Evolutionary conservation across 1,140 invertebrate species (phyloP).

Genomic region (Cephus cinctus): DNA sequence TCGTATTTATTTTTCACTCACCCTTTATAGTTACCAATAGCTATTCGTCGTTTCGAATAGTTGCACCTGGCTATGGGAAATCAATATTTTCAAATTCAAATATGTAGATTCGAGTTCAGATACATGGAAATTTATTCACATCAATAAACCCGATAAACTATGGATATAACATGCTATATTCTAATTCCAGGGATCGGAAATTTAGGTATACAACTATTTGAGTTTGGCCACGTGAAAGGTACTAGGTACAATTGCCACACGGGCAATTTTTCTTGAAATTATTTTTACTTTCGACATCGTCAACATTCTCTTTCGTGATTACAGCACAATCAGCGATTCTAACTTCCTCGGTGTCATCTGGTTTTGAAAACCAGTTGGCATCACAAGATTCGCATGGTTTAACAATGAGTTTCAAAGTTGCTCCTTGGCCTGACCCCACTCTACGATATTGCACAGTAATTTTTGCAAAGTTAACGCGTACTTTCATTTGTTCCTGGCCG

Average conservation of each 20-base stretch:
- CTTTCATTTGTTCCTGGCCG: background rate
- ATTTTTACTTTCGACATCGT: background rate
- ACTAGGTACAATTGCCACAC: background rate
- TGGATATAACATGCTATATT: conserved; percentile 36
- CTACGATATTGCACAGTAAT: too few species aligned
- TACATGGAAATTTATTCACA: conserved; percentile 42
- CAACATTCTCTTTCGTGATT: background rate
- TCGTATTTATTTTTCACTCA: too few species aligned
- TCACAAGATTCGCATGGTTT: too few species aligned
- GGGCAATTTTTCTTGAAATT: background rate
- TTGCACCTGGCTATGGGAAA: conserved; percentile 12
- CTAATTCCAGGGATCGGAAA: too few species aligned
- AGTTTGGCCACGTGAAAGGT: too few species aligned
- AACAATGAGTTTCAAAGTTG: too few species aligned
- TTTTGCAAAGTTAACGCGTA: background rate
- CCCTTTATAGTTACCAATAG: too few species aligned
- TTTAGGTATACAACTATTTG: too few species aligned
- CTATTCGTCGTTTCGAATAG: too few species aligned
- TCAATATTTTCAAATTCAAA: conserved; percentile 38
- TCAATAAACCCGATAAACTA: conserved; percentile 41
- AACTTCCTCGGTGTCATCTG: too few species aligned
- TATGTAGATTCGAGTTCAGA: conserved; percentile 41
- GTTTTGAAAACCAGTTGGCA: too few species aligned
- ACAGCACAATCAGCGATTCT: background rate
- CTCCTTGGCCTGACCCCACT: too few species aligned